Evolutionary conservation across 2,888 invertebrate genomes (phyloP).

Genomic region (Drosophila mulleri): DNA sequence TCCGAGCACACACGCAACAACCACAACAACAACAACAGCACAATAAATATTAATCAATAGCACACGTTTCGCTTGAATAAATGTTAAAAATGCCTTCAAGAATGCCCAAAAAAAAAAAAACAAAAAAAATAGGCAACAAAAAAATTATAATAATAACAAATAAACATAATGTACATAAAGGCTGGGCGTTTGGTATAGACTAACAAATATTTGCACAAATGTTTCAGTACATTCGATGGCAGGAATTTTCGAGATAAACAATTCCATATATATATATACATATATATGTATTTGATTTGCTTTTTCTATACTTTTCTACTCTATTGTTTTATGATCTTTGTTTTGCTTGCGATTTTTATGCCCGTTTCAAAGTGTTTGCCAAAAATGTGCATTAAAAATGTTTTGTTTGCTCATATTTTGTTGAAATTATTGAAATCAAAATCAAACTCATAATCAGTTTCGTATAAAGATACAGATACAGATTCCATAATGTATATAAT

Average conservation of each 20-base stretch:
- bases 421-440: constrained; percentile 50
- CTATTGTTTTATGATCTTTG: constrained; percentile 35
- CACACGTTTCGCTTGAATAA: constrained; percentile 63
- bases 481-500: constrained; percentile 29
- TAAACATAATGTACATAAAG: constrained; percentile 45
- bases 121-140: too few relatives aligned
- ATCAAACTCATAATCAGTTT: constrained; percentile 13
- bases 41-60: constrained; percentile 75
- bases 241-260: constrained; percentile 45
- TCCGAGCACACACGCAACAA: constrained; percentile 49
- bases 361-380: constrained; percentile 77
- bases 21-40: constrained; percentile 56
- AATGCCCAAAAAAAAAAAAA: constrained; percentile 22
- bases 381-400: constrained; percentile 67
- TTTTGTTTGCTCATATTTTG: constrained; percentile 60
- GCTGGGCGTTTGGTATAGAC: constrained; percentile 33
- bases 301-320: constrained; percentile 42
- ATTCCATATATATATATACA: constrained; percentile 23
- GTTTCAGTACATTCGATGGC: constrained; percentile 57
- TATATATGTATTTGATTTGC: constrained; percentile 9
- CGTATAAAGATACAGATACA: constrained; percentile 1
- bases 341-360: constrained; percentile 54
- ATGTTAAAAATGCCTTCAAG: constrained; percentile 76
- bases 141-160: constrained; percentile 19
- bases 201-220: constrained; percentile 80